Evolutionary conservation across 2,888 invertebrate species (phyloP), one percentile per base, ranked within the genome.

Genomic region (Eupithecia centaureata): DNA sequence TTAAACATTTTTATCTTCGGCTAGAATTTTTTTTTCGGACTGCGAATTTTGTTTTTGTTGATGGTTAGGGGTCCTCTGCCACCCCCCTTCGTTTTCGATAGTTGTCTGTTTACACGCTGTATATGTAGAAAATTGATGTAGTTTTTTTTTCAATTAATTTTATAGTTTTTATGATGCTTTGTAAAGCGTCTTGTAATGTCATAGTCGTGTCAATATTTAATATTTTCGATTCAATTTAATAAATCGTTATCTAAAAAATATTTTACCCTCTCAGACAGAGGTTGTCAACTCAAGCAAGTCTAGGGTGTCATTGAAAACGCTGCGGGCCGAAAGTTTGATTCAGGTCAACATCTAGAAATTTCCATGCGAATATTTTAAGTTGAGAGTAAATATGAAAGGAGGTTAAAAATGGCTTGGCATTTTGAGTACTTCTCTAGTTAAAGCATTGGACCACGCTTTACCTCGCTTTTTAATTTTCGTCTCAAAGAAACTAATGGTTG

Each of bases 341-440:
- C 51, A 52, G 51, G 51, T 52, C 51, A 52, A 22, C 27, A 52
- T 25, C 56, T 18, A 56, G 56, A 30, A 25, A 25, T 27, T 27
- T 52, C 51, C 51, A 27, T 15, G 51, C 51, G 51, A 52, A 52
- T 51, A 51, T 52, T 52, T 52, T 7, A 52, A 52, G 51, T 52
- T 22, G 27, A 52, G 51, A 25, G 51, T 27, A 52, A 52, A 52
- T 52, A 52, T 15, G 51, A 52, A 51, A 51, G 22, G 12, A 12
- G 51, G 22, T 52, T 52, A 25, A 25, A 51, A 51, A 52, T 13
- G 12, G 25, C 8, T 13, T 15, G 13, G 51, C 51, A 4, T 52
- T 27, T 22, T 13, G 51, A 27, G 13, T 5, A 42, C 42, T n/a
- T 18, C 42, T 10, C 8, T 18, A 18, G n/a, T n/a, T n/a, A n/a